A percentile compares a stretch with the other conserved stretches of the same genome.
These are phyloP conservation scores for Antrozous pallidus DNA, from an alignment of 2,797 vertebrate genomes.

Conservation along the genomic window DNA sequence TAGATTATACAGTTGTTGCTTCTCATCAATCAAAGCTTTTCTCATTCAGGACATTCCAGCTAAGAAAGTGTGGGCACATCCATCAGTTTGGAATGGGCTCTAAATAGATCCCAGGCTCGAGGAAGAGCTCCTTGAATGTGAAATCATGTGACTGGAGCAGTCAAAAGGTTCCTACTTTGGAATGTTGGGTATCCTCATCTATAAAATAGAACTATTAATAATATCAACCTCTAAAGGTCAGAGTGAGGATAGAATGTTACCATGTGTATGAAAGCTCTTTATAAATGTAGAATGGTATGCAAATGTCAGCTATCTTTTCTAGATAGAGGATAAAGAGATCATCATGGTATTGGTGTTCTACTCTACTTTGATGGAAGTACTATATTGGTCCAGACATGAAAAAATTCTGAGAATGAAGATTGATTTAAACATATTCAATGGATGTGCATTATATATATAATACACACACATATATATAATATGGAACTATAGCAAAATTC, in stretches of 20 bases:
- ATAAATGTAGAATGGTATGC: neutral
- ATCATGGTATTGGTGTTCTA: neutral
- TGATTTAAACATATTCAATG: neutral
- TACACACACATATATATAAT: too few species aligned
- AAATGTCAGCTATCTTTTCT: neutral
- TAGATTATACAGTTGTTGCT: neutral
- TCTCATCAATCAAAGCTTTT: neutral
- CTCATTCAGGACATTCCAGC: neutral
- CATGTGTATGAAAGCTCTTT: neutral
- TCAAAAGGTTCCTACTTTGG: neutral
- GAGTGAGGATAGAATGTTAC: neutral
- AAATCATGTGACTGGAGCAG: neutral
- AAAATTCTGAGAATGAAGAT: neutral
- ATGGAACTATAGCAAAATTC: neutral
- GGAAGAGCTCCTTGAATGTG: neutral
- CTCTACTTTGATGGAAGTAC: neutral
- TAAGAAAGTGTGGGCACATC: neutral
- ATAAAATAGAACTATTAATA: neutral
- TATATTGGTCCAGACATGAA: neutral
- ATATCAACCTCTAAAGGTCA: neutral
- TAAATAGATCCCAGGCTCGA: neutral
- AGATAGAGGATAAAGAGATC: neutral
- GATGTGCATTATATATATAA: neutral
- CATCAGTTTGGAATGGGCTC: neutral
- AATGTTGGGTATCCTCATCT: neutral